Evolutionary conservation across 2,113 vertebrate genomes (phyloP).

Genomic region (Fulmarus glacialis): DNA sequence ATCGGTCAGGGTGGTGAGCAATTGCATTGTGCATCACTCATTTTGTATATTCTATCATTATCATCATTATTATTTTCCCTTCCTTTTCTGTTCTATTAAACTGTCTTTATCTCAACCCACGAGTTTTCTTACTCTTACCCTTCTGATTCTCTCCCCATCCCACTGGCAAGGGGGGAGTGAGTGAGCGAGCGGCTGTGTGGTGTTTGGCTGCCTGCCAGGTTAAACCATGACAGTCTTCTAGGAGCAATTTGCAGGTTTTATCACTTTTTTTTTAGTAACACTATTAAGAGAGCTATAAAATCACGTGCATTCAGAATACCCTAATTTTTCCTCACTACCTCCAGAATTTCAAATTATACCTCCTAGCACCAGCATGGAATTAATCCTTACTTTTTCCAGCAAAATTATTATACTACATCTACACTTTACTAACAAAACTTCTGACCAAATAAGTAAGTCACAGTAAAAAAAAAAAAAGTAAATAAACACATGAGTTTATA

Average conservation of each 20-base stretch:
- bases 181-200: no score
- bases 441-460: not conserved
- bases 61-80: no score
- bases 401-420: not conserved
- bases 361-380: not conserved
- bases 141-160: no score
- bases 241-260: not conserved
- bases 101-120: no score
- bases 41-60: no score
- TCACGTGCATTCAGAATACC: not conserved
- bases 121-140: no score
- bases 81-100: no score
- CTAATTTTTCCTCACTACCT: not conserved
- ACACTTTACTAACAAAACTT: not conserved
- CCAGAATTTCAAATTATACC: not conserved
- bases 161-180: no score
- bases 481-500: not conserved
- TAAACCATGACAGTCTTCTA: not conserved
- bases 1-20: no score
- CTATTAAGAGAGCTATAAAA: not conserved
- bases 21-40: no score
- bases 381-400: not conserved
- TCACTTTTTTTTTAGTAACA: not conserved
- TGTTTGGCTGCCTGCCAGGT: no score
- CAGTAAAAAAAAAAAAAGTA: not conserved